These are phyloP conservation scores for Piprites chloris DNA, from an alignment of 2,113 vertebrate genomes.

Conservation along the genomic window DNA sequence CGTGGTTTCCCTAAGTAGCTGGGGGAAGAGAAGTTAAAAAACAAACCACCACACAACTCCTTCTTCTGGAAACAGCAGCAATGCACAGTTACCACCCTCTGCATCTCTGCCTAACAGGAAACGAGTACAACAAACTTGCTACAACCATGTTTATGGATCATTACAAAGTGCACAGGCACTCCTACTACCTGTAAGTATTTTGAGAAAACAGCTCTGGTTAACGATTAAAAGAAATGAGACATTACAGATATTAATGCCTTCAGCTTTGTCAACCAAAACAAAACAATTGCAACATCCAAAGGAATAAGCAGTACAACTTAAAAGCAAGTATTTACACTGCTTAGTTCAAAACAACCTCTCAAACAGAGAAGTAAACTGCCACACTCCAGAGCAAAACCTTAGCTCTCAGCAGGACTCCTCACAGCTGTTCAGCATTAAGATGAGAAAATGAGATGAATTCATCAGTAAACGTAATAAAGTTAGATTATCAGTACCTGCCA, in stretches of 20 bases:
- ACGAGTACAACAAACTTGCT: neutral
- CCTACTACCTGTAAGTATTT: neutral
- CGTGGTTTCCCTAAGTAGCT: neutral
- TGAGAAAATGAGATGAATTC: conserved; percentile 1
- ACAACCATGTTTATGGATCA: conserved; percentile 3
- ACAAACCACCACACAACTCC: neutral
- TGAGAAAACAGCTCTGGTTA: conserved; percentile 15
- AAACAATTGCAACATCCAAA: neutral
- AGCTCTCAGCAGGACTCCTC: conserved; percentile 21
- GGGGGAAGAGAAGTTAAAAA: neutral
- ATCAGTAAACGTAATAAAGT: conserved; percentile 17
- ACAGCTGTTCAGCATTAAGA: conserved; percentile 66
- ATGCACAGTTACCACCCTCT: neutral
- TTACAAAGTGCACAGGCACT: conserved; percentile 27
- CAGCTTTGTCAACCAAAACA: neutral
- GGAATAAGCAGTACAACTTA: neutral
- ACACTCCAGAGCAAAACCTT: conserved; percentile 52
- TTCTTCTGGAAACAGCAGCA: neutral
- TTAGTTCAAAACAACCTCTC: conserved; percentile 33
- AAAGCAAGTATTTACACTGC: conserved; percentile 4
- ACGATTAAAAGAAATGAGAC: conserved; percentile 12
- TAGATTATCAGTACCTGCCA: neutral
- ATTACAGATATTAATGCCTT: neutral
- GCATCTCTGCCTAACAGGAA: neutral
- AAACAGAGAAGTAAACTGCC: conserved; percentile 34